phyloP scores from a whole-genome alignment of 2,888 invertebrate genomes.

The Anodontia alba region DNA sequence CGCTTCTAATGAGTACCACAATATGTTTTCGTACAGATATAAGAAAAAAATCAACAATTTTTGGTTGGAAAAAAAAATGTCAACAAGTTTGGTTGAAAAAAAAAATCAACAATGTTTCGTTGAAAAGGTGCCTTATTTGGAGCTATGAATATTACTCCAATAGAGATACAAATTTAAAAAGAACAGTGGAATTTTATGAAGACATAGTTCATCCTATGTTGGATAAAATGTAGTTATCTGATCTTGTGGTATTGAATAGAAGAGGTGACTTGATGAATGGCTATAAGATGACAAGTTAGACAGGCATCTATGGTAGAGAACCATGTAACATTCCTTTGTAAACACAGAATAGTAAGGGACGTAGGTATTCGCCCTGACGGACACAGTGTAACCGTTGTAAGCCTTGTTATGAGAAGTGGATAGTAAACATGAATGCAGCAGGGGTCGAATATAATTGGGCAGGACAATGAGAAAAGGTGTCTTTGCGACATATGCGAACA shows the following conservation, averaged over 20 bases:
- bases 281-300: not conserved
- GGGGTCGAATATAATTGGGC: not conserved
- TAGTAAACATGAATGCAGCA: not conserved
- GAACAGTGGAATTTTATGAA: conserved; percentile 8
- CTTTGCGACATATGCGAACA: no score
- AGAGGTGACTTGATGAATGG: not conserved
- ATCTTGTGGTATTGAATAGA: not conserved
- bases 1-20: no score
- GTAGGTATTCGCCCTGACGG: conserved; percentile 1
- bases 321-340: not conserved
- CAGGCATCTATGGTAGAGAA: not conserved
- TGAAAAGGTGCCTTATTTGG: no score
- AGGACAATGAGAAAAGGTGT: no score
- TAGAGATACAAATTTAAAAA: not conserved
- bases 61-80: no score
- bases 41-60: no score
- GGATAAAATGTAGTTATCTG: conserved; percentile 13
- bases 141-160: no score
- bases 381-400: not conserved
- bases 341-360: not conserved
- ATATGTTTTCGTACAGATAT: no score
- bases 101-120: no score
- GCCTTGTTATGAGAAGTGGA: not conserved
- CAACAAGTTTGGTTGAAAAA: no score
- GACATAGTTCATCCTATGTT: not conserved